These are phyloP conservation scores for Aegithalos caudatus DNA, from an alignment of 2,113 vertebrate genomes.

Conservation along the genomic window DNA sequence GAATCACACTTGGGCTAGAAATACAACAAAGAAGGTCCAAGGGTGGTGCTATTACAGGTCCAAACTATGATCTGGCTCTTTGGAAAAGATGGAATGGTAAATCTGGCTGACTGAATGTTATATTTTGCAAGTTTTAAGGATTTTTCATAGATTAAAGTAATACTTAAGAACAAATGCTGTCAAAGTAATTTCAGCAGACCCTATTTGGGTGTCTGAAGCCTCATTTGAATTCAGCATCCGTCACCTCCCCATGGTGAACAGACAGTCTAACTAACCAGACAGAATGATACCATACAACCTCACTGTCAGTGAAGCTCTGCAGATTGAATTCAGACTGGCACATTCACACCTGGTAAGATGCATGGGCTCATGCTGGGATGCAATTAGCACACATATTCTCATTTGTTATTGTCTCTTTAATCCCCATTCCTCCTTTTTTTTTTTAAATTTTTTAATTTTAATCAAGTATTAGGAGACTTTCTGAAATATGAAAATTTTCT, in stretches of 20 bases:
- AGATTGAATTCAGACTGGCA: neutral
- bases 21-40: neutral
- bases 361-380: neutral
- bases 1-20: neutral
- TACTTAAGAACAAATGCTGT: neutral
- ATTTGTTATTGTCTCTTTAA: slow-evolving; percentile 18
- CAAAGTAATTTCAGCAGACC: neutral
- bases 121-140: neutral
- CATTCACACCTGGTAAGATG: slow-evolving; percentile 8
- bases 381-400: slow-evolving; percentile 16
- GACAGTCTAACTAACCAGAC: neutral
- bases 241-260: neutral
- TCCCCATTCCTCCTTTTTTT: neutral
- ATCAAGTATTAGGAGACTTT: neutral
- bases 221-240: neutral
- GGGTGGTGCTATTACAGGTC: neutral
- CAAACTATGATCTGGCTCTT: neutral
- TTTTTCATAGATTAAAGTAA: neutral
- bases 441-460: no score
- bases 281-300: neutral
- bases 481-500: neutral
- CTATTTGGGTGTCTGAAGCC: neutral
- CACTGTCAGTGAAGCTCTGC: neutral
- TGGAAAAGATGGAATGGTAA: neutral
- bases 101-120: neutral